A percentile compares a stretch with the other conserved stretches of the same genome.
Evolutionary conservation across 2,113 vertebrate genomes (phyloP).

Genomic region (Neomonachus schauinslandi): DNA sequence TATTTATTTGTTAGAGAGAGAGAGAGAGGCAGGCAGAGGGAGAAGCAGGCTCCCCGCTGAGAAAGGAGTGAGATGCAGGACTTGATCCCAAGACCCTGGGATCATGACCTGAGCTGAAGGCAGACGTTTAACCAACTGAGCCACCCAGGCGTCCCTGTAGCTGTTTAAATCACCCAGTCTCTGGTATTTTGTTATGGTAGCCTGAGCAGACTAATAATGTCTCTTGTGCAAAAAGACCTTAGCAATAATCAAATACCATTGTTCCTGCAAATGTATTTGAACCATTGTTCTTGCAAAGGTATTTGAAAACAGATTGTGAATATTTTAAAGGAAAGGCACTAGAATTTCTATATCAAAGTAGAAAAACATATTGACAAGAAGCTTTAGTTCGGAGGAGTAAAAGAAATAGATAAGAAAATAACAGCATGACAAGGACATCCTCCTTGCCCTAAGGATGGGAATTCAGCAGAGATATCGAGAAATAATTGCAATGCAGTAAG

Average conservation of each 20-base stretch:
- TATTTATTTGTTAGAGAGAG: not conserved
- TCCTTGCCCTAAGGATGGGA: not conserved
- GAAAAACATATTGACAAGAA: not conserved
- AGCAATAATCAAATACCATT: not conserved
- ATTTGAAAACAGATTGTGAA: not conserved
- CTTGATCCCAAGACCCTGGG: not conserved
- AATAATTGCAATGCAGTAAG: not conserved
- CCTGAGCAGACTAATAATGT: not conserved
- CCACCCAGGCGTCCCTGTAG: not conserved
- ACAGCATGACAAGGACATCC: not conserved
- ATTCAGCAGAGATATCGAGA: not conserved
- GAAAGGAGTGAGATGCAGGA: not conserved
- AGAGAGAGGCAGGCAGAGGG: too few relatives aligned
- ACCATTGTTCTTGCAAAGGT: not conserved
- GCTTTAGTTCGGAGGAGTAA: not conserved
- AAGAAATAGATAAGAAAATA: not conserved
- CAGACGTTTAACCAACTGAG: not conserved
- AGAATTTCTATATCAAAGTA: not conserved
- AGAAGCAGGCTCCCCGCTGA: not conserved
- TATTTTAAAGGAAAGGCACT: constrained; percentile 23
- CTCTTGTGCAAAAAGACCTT: not conserved
- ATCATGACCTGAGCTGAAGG: not conserved
- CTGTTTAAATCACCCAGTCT: not conserved
- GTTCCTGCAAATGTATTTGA: not conserved
- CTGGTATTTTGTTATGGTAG: not conserved